Base-by-base conservation (phyloP, 2,888 invertebrate species). In the Serrognathus titanus region DNA sequence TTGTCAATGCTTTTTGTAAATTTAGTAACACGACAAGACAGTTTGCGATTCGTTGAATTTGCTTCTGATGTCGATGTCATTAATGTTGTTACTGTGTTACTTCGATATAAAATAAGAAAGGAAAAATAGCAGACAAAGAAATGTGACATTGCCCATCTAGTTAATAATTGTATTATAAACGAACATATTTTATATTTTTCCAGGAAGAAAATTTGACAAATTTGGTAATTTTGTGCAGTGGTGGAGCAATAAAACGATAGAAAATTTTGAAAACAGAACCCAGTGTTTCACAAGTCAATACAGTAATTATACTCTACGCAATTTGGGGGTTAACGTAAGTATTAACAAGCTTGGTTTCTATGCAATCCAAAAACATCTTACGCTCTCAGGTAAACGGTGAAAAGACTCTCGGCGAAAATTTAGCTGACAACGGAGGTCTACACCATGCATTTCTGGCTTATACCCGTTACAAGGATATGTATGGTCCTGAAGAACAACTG, bases 231-330 rank as follows among this genome's bases (percentile, higher is more conserved):
- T 91, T 68, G 78, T 88, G n/a, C 89, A 91, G 59, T 96, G 95
- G 95, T 96, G 95, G 95, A 86, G 87, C 1, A 88, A 90, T 65
- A 78, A 80, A 43, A 93, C 94, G 0, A 85, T 91, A 47, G 77
- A 80, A 10, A 85, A 86, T 13, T 97, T 92, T 74, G 83, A 87
- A 50, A 84, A 89, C 62, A 85, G 87, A 69, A 87, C 91, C 0
- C 79, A 87, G 60, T 97, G 96, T 73, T 94, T 97, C 71, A 80
- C 94, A 11, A 83, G 91, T 41, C 94, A 96, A 72, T 96, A 95
- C 71, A 85, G 84, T 47, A 78, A 77, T 13, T 90, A 84, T 68
- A 85, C 85, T 63, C 68, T 90, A 20, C 76, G 83, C 0, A 86
- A 88, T 70, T 78, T 88, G 1, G 79, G 80, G 35, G 80, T 82